These are phyloP conservation scores for Oophaga pumilio DNA, from an alignment of 2,113 vertebrate genomes.

Conservation along the genomic window DNA sequence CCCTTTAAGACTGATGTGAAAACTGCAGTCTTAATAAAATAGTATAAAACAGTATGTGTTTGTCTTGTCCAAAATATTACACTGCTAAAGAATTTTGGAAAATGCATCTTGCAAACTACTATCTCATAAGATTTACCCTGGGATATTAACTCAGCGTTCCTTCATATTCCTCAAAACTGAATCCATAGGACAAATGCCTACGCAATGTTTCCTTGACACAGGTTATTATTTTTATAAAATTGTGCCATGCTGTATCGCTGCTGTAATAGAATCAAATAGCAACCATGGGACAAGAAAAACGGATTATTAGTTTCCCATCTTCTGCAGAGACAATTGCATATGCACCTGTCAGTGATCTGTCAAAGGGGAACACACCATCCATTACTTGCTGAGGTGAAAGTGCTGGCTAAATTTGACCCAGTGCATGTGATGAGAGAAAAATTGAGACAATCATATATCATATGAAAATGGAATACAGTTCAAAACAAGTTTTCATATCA, in stretches of 20 bases:
- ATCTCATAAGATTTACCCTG: not conserved
- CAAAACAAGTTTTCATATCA: not conserved
- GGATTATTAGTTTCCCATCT: constrained; percentile 44
- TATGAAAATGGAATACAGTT: not conserved
- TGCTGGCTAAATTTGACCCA: constrained; percentile 43
- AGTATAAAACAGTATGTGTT: not conserved
- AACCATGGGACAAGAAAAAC: constrained; percentile 26
- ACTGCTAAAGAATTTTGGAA: not conserved
- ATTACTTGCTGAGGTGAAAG: constrained; percentile 46
- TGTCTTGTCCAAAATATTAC: not conserved
- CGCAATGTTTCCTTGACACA: not conserved
- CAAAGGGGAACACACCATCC: constrained; percentile 42
- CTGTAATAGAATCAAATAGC: constrained; percentile 20
- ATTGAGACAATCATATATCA: constrained; percentile 16
- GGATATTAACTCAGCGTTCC: not conserved
- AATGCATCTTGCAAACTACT: not conserved
- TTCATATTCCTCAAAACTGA: not conserved
- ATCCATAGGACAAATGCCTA: not conserved
- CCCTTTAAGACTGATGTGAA: too few relatives aligned
- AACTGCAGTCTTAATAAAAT: not conserved
- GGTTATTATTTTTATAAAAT: constrained; percentile 40
- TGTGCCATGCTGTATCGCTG: constrained; percentile 11
- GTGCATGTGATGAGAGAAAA: constrained; percentile 2
- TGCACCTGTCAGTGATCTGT: constrained; percentile 44
- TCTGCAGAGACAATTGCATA: constrained; percentile 52